Evolutionary conservation across 2,888 invertebrate species (phyloP), one percentile per base, ranked within the genome.

Genomic region (Lycaena phlaeas): DNA sequence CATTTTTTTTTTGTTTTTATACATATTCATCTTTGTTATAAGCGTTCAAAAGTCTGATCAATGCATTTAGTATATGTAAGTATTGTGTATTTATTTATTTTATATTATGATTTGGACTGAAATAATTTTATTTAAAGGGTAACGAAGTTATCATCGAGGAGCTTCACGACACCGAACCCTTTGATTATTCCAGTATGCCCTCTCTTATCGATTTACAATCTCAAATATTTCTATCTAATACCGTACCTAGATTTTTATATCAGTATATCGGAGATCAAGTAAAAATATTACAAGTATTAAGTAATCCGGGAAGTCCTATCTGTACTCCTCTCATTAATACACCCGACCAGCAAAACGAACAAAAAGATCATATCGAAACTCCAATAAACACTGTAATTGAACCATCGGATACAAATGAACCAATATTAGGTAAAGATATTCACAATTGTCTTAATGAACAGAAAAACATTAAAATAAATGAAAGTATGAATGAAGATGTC

Each of bases 51-150:
- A 77, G 76, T 76, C 74, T 82, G 73, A 66, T 57, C 12, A 55
- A 55, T 68, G 79, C 81, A 81, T 81, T 81, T 82, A 79, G 61
- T 74, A 70, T 60, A 45, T 44, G 50, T 53, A 55, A 52, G 46
- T 54, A 44, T 56, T 52, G 41, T 17, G 30, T 50, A 46, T 54
- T 41, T 54, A 54, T 60, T 46, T 50, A 43, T 22, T 11, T 9
- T 18, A 2, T 56, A 54, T 53, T 66, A 66, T 69, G 68, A 75
- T 74, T 53, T 73, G 77, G 72, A 79, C 74, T 68, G 68, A 73
- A 69, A 63, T 56, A 60, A 65, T 75, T 81, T 75, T 79, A 81
- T 81, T 85, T 86, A 75, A 86, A 86, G 85, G 85, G 69, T 61
- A 70, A 67, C 62, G 78, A 79, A 73, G 76, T 82, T 50, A 73